phyloP scores from a whole-genome alignment of 2,888 invertebrate species.

The Noctua janthe region DNA sequence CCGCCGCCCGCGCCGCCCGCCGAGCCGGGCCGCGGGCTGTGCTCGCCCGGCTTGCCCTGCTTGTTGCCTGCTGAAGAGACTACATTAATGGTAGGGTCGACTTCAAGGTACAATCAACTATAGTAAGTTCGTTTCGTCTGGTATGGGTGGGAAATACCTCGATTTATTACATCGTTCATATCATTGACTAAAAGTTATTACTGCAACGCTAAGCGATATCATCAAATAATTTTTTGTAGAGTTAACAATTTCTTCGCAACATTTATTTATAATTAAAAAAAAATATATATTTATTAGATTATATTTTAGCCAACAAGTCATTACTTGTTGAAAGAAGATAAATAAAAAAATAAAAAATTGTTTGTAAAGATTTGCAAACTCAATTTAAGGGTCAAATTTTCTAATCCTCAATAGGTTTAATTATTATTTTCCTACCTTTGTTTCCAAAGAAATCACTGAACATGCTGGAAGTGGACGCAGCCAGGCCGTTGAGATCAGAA shows the following conservation, averaged over 20 bases:
- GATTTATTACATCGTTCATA: not conserved
- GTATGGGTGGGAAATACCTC: not conserved
- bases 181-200: no score
- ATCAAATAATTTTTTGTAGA: not conserved
- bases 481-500: slow-evolving; percentile 97
- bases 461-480: slow-evolving; percentile 98
- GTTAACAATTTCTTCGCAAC: not conserved
- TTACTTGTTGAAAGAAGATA: not conserved
- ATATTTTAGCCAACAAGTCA: not conserved
- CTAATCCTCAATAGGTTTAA: no score
- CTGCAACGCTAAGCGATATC: not conserved
- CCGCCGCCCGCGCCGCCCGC: slow-evolving; percentile 28
- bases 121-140: not conserved
- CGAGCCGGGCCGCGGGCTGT: slow-evolving; percentile 16
- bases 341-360: not conserved
- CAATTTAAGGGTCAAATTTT: not conserved
- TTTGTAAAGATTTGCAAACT: not conserved
- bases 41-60: slow-evolving; percentile 63
- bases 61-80: slow-evolving; percentile 71
- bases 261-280: no score
- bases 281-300: not conserved
- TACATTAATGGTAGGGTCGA: not conserved
- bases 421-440: slow-evolving; percentile 87
- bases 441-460: slow-evolving; percentile 98
- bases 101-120: not conserved